Evolutionary conservation across 1,140 invertebrate species (phyloP).

Genomic region (Phthorimaea operculella): DNA sequence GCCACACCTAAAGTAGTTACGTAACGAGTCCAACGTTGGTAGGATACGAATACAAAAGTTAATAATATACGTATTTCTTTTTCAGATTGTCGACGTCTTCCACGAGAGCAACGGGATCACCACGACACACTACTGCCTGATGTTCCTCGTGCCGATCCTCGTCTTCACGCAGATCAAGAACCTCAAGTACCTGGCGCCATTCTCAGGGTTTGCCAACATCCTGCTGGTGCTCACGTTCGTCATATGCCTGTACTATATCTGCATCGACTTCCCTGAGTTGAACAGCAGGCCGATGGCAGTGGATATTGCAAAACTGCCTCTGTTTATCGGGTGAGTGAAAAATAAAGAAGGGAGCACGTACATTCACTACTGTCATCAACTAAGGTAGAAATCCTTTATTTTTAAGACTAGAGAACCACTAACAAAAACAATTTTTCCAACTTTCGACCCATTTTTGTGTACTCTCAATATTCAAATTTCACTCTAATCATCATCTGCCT

Average conservation of each 20-base stretch:
- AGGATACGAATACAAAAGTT: no score
- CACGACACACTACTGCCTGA: slow-evolving; percentile 68
- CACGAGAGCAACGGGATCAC: slow-evolving; percentile 33
- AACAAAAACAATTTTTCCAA: no score
- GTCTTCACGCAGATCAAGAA: slow-evolving; percentile 74
- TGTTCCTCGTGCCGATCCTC: slow-evolving; percentile 71
- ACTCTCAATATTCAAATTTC: no score
- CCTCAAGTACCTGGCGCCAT: slow-evolving; percentile 79
- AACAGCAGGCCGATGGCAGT: slow-evolving; percentile 64
- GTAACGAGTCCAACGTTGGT: no score
- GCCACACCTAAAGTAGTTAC: no score
- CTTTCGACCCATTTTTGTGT: no score
- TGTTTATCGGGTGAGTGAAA: slow-evolving; percentile 71
- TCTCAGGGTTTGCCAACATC: slow-evolving; percentile 78
- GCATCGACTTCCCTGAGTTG: slow-evolving; percentile 66
- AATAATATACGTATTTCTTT: no score
- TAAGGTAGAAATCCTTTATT: no score
- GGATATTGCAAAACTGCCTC: slow-evolving; percentile 65
- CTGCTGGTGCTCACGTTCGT: slow-evolving; percentile 75
- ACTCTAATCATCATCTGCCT: no score
- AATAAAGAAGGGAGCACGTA: not conserved
- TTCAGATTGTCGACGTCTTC: slow-evolving; percentile 72
- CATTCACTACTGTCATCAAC: no score
- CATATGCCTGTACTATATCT: slow-evolving; percentile 81
- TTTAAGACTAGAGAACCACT: no score